Evolutionary conservation across 2,113 vertebrate species (phyloP).

Genomic region (Serinus canaria): DNA sequence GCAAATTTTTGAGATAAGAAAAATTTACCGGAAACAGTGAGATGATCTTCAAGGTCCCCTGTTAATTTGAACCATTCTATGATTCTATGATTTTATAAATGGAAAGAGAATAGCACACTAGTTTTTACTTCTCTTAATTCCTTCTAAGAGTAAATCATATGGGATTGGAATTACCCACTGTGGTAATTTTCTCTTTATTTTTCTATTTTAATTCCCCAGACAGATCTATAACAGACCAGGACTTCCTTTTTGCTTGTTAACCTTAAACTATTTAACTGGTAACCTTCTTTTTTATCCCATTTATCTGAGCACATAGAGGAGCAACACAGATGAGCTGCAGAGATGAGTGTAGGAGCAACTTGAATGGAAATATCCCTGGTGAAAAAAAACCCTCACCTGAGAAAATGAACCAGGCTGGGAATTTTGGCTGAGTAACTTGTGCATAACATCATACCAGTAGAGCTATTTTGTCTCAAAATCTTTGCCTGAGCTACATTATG

Average conservation of each 20-base stretch:
- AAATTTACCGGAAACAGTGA: neutral
- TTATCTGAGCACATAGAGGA: neutral
- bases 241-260: neutral
- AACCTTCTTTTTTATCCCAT: neutral
- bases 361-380: neutral
- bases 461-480: neutral
- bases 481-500: neutral
- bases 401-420: neutral
- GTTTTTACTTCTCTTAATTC: neutral
- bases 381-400: neutral
- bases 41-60: neutral
- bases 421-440: neutral
- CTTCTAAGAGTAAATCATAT: neutral
- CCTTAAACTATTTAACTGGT: neutral
- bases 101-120: neutral
- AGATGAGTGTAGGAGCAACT: neutral
- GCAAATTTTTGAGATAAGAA: neutral
- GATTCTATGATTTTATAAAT: neutral
- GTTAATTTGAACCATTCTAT: neutral
- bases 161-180: neutral
- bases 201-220: neutral
- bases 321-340: neutral
- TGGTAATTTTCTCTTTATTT: neutral
- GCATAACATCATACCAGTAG: neutral
- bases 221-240: neutral